Base-by-base conservation (phyloP, 2,888 invertebrate genomes). In the Mythimna vitellina region DNA sequence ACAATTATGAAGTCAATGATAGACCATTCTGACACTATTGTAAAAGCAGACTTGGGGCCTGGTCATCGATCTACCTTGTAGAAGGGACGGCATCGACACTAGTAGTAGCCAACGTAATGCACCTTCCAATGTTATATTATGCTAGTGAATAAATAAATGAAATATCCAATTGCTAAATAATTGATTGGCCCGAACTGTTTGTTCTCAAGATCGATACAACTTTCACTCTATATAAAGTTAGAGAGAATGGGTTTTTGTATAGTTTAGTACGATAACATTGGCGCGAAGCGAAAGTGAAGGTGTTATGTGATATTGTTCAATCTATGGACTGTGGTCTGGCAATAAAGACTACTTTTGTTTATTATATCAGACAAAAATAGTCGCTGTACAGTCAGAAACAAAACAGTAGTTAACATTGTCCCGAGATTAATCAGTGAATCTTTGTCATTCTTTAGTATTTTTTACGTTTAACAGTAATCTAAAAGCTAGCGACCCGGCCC, bases 221-320 rank as follows among this genome's bases (percentile, higher is more conserved):
- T 80, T 80, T 78, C 78, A 75, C 80, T 75, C 62, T 46, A 22
- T 46, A 46, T 65, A 65, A 49, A 29, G 56, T 57, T 25, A 22
- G 4, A 57, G 61, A 29, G 57, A 71, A 65, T 78, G 29, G 29
- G 49, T 32, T 56, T 51, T 78, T 75, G 54, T 73, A 22, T 14
- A 69, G 22, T 38, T 61, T 22, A 2, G 42, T 51, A 67, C 38
- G 35, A 49, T 32, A 38, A 54, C 53, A 25, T 57, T 61, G 51
- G 62, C 61, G 46, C 12, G 62, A 49, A 57, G 62, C 73, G 79
- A 76, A 76, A 79, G 76, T 79, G 29, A 14, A 38, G 7, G 20
- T 46, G 12, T 69, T 60, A 60, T 29, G 42, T 76, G 76, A 68
- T 68, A 49, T 60, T 53, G 68, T 60, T 67, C 42, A 35, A 38